Base-by-base conservation (phyloP, 30 jellyfish, hydroid and myxozoan genomes). In the Hydractinia symbiolongicarpus region DNA sequence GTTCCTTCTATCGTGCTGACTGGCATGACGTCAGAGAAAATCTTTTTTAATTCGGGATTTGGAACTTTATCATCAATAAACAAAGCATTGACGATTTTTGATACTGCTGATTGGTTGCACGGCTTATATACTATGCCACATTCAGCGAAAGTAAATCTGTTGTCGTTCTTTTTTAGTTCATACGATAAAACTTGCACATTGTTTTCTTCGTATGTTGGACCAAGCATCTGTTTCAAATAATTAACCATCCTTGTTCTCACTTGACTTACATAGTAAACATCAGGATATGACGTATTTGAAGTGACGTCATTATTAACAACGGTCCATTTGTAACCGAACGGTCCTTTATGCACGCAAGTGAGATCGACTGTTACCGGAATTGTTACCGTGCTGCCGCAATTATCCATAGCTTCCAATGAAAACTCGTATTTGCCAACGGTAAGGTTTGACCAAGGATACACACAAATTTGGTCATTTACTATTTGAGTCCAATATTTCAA, bases 401-500 rank as follows among this genome's bases (percentile, higher is more conserved):
- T 66, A 64, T 91, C 95, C n/a, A 71, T 52, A 4, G 85, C 96
- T 19, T 86, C 14, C 54, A 91, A 17, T 14, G 11, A 53, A 88
- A 86, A 82, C 55, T 80, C 62, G 55, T 91, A 91, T 13, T 68
- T 61, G 17, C 95, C 98, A 50, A 74, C 67, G 19, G 30, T 57
- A 11, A 72, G 66, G 70, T 58, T 79, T 60, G 82, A 83, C 15
- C 75, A 14, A 6, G 98, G 98, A 17, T 87, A 87, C 66, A 86
- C 79, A 70, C 89, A 91, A 21, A 91, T 17, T 40, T 52, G 54
- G 5, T 80, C 76, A 49, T 66, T 68, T 4, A 71, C 72, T 8
- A 72, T 15, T 70, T 91, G 95, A 50, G 93, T 82, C 98, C 98
- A 91, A 72, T 75, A 84, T 1, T 86, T 7, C 57, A 53, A 62